These are phyloP conservation scores for Nannospalax galili DNA, from an alignment of 2,113 vertebrate genomes.

Conservation along the genomic window DNA sequence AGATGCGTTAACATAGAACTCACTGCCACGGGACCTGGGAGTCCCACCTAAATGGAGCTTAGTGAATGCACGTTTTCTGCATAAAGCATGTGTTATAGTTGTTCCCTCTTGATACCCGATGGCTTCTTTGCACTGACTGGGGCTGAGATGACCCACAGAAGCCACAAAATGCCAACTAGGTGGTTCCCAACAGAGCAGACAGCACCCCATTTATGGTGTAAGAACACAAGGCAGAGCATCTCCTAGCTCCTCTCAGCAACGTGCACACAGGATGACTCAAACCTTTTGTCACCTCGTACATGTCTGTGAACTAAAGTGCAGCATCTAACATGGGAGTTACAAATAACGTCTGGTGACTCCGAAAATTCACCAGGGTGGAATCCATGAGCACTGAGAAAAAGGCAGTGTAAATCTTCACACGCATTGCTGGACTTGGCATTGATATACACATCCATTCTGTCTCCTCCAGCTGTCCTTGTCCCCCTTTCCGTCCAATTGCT, in stretches of 20 bases:
- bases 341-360: background rate
- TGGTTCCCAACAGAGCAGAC: background rate
- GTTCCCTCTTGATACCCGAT: background rate
- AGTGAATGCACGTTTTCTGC: background rate
- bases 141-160: background rate
- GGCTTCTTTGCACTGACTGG: background rate
- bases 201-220: accelerated
- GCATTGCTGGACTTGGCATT: accelerated
- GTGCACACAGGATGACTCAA: accelerated
- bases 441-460: background rate
- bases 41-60: background rate
- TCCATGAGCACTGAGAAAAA: background rate
- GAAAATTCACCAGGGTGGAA: background rate
- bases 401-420: accelerated
- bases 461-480: too few relatives aligned
- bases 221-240: background rate
- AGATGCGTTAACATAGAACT: background rate
- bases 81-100: accelerated
- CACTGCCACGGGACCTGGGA: accelerated
- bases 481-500: background rate
- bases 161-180: background rate
- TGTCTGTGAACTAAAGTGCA: accelerated
- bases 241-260: too few relatives aligned
- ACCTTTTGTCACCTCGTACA: accelerated
- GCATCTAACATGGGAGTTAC: background rate